A percentile compares a stretch with the other conserved stretches of the same genome.
These are phyloP conservation scores for Pedetes capensis DNA, from an alignment of 2,113 vertebrate species.

Conservation along the genomic window DNA sequence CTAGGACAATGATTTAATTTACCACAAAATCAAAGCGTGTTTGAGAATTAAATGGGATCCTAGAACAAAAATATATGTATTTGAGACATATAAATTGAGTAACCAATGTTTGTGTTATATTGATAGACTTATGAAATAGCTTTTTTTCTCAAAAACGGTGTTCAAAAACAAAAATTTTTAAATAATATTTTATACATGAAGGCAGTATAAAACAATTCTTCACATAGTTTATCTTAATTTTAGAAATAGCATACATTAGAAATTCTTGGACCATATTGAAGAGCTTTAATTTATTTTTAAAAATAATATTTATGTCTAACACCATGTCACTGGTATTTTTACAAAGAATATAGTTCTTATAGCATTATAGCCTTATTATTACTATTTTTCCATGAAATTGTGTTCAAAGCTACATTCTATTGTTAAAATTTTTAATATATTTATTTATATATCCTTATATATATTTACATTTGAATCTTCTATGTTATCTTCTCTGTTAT, in stretches of 20 bases:
- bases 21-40: not conserved
- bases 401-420: not conserved
- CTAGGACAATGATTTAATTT: not conserved
- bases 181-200: not conserved
- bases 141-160: not conserved
- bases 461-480: not conserved
- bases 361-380: not conserved
- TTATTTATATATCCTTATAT: not conserved
- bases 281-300: not conserved
- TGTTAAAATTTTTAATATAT: not conserved
- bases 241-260: not conserved
- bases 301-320: not conserved
- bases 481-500: not conserved
- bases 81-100: not conserved
- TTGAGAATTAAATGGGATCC: not conserved
- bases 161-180: not conserved
- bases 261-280: not conserved
- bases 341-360: not conserved
- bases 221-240: not conserved
- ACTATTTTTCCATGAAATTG: not conserved
- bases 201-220: not conserved
- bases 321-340: not conserved
- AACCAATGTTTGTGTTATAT: not conserved
- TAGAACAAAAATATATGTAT: not conserved
- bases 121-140: not conserved